These are phyloP conservation scores for Forbesichthys papilliferus DNA, from an alignment of 2,113 vertebrate genomes.

Conservation along the genomic window DNA sequence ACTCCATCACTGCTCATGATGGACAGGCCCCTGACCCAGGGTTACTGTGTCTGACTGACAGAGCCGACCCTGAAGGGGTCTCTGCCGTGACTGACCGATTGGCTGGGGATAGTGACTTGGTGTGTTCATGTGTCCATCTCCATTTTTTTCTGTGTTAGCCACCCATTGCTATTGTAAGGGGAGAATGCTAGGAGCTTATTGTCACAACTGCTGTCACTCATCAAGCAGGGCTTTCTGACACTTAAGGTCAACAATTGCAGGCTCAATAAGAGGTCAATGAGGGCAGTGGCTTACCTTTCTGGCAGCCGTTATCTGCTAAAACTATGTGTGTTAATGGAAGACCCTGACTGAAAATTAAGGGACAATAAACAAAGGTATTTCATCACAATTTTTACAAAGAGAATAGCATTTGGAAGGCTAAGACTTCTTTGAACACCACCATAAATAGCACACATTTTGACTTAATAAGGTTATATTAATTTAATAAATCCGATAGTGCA, in stretches of 20 bases:
- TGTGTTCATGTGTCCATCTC: conserved; percentile 21
- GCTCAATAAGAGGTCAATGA: conserved; percentile 45
- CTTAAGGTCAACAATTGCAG: conserved; percentile 60
- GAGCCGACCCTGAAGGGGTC: conserved; percentile 46
- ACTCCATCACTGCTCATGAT: conserved; percentile 65
- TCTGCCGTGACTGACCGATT: conserved; percentile 43
- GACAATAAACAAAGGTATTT: background rate
- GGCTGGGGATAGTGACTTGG: conserved; percentile 41
- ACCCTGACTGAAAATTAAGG: background rate
- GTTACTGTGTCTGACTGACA: conserved; percentile 59
- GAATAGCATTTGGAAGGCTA: conserved; percentile 24
- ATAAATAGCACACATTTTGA: no score
- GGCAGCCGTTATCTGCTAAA: conserved; percentile 29
- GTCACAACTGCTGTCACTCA: conserved; percentile 50
- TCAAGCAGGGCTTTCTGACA: conserved; percentile 50
- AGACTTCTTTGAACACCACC: no score
- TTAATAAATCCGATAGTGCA: conserved; percentile 6
- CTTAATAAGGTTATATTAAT: background rate
- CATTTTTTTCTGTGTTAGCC: conserved; percentile 15
- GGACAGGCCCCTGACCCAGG: conserved; percentile 69
- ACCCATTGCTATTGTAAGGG: conserved; percentile 40
- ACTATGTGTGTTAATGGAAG: conserved; percentile 27
- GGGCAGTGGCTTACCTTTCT: conserved; percentile 32
- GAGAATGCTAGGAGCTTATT: conserved; percentile 52
- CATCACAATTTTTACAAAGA: conserved; percentile 27